Percentiles rank a stretch among this genome's conserved stretches.
Evolutionary conservation across 2,797 vertebrate species (phyloP).

Genomic region (Potorous gilbertii): DNA sequence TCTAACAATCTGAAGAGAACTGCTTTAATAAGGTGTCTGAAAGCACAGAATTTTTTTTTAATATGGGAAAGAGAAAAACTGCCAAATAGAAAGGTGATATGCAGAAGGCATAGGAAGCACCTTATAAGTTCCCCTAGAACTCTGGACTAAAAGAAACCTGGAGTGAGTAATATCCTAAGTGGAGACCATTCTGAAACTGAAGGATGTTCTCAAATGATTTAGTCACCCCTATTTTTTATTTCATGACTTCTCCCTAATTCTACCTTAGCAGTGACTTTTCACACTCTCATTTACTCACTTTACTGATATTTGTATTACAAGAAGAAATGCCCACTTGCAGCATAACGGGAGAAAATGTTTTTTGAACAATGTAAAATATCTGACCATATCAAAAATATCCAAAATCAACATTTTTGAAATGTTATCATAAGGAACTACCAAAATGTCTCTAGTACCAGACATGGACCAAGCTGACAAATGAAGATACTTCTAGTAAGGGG

Average conservation of each 20-base stretch:
- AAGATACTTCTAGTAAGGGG: neutral
- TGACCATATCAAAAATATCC: neutral
- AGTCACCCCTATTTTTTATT: neutral
- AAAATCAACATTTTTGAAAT: constrained; percentile 24
- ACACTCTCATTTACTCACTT: neutral
- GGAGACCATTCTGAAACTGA: neutral
- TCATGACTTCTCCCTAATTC: neutral
- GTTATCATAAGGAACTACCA: neutral
- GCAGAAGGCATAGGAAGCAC: neutral
- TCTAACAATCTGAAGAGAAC: constrained; percentile 51
- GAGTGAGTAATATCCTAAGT: neutral
- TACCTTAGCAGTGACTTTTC: neutral
- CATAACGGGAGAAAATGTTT: neutral
- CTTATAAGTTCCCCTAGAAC: neutral
- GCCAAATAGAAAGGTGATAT: constrained; percentile 38
- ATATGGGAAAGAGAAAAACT: constrained; percentile 43
- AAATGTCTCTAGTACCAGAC: neutral
- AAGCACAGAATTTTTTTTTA: constrained; percentile 65
- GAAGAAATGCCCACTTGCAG: neutral
- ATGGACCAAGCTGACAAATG: constrained; percentile 6
- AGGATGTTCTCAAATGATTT: neutral
- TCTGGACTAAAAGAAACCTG: neutral
- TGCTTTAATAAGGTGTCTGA: constrained; percentile 72
- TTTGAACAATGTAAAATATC: neutral
- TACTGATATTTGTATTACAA: neutral